Evolutionary conservation across 2,888 invertebrate species (phyloP), one percentile per base, ranked within the genome.

Genomic region (Mesochorus sp.): DNA sequence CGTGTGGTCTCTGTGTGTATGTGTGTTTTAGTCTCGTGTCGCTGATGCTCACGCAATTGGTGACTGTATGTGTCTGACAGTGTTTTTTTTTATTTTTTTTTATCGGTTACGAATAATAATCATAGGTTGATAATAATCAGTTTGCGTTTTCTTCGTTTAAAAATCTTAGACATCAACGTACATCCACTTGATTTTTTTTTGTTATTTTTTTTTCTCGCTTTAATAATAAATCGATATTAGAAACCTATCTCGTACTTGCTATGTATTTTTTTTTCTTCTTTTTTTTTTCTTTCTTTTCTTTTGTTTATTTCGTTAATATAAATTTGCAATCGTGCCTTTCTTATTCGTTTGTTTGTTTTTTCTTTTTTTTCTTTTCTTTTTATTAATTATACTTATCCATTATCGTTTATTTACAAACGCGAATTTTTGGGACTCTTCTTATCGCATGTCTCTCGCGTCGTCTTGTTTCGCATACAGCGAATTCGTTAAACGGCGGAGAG

Each of bases 131-230:
- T 85, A 85, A 87, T 86, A 85, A 86, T 84, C 83, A 82, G 82
- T 84, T 86, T 81, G 83, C 81, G 83, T 82, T 72, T 79, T 79
- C 79, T 71, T 72, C 80, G 71, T 90, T 64, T 88, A 88, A 89
- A 90, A 90, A 89, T 89, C 88, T 90, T 89, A 89, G 89, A 90
- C 90, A 90, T 89, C 89, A 90, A 90, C 89, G 87, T 89, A 90
- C 90, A 90, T 90, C 88, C 88, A 89, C 85, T 70, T 70, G 70
- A 37, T 72, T 75, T 74, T 72, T 72, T 76, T 70, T 42, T 47
- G n/a, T 51, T 44, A 44, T 39, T 62, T 57, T 75, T 44, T 51
- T 44, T 17, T 28, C 34, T 68, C 44, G 44, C 70, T 86, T 88
- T 87, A 87, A 89, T 89, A 86, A 89, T 89, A 90, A 90, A 89